These are phyloP conservation scores for Apus apus DNA, from an alignment of 2,113 vertebrate species.

Conservation along the genomic window DNA sequence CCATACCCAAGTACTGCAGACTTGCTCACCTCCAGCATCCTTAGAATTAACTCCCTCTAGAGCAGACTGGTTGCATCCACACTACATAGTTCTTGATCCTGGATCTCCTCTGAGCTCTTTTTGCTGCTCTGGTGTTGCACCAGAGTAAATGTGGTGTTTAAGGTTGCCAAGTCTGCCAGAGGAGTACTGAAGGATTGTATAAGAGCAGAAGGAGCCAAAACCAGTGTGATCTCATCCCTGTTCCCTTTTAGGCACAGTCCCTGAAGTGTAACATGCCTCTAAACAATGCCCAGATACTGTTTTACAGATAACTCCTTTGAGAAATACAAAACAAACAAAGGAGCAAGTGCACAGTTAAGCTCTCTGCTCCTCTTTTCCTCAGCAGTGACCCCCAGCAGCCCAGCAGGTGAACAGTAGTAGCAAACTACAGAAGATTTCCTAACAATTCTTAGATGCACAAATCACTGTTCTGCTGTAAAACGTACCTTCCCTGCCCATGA, in stretches of 20 bases:
- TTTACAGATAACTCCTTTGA: not conserved
- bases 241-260: not conserved
- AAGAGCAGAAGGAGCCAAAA: not conserved
- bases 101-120: not conserved
- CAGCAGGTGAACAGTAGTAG: not conserved
- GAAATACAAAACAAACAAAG: not conserved
- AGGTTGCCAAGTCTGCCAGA: not conserved
- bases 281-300: not conserved
- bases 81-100: not conserved
- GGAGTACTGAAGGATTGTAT: not conserved
- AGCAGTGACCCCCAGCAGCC: not conserved
- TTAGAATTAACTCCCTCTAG: not conserved
- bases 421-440: not conserved
- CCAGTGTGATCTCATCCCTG: not conserved
- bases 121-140: not conserved
- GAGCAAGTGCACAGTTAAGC: not conserved
- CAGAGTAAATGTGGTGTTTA: not conserved
- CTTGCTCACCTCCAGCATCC: not conserved
- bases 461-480: not conserved
- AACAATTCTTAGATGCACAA: not conserved
- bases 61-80: not conserved
- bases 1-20: not conserved
- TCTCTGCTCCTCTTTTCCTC: not conserved
- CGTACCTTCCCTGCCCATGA: conserved; percentile 96
- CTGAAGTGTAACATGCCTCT: not conserved